Evolutionary conservation across 1,140 invertebrate species (phyloP).

Genomic region (Temnothorax curvispinosus): DNA sequence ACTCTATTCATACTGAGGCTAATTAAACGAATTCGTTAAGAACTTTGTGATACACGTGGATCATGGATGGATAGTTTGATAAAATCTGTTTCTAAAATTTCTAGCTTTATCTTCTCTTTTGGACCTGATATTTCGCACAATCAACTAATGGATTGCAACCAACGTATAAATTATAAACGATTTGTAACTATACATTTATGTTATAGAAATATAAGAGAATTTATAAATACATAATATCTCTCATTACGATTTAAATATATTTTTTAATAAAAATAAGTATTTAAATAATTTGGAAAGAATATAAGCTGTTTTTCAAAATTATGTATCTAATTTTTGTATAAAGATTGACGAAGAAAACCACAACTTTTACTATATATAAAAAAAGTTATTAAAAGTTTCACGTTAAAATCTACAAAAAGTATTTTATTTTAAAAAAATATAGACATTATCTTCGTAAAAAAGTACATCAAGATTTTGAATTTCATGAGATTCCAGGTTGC

Average conservation of each 20-base stretch:
- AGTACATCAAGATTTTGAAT: not conserved
- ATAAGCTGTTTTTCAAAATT: not conserved
- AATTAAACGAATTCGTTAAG: conserved; percentile 42
- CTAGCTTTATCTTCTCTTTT: not conserved
- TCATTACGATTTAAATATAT: not conserved
- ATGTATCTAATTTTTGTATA: not conserved
- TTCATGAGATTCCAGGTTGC: not conserved
- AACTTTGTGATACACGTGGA: not conserved
- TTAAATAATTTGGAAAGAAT: not conserved
- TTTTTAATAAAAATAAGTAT: not conserved
- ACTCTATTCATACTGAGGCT: conserved; percentile 1
- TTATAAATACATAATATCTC: not conserved
- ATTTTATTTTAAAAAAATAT: not conserved
- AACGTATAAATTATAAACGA: not conserved
- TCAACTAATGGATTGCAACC: not conserved
- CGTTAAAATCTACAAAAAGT: not conserved
- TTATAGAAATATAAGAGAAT: not conserved
- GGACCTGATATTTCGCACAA: not conserved
- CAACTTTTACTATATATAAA: not conserved
- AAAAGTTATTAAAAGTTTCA: not conserved
- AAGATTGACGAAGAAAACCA: not conserved
- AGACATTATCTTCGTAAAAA: not conserved
- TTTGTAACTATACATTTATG: not conserved
- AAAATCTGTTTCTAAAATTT: not conserved
- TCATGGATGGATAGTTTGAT: not conserved